phyloP scores from a whole-genome alignment of 2,113 vertebrate species.

The Misgurnus mizolepis region DNA sequence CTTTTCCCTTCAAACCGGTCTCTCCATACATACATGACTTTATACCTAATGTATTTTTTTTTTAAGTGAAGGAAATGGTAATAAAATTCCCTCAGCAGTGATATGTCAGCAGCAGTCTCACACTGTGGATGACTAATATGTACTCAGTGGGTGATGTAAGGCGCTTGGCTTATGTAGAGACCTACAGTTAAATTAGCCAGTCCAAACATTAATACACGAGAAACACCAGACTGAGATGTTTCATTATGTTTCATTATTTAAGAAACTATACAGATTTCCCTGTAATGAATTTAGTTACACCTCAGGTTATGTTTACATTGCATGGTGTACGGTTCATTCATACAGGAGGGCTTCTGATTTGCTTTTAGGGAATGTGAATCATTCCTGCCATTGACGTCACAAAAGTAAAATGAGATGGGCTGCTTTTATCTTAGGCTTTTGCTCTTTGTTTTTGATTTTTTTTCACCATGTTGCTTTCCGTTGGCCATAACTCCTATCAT shows the following conservation, averaged over 20 bases:
- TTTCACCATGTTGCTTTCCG: background rate
- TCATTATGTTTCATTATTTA: background rate
- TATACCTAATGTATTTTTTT: constrained; percentile 6
- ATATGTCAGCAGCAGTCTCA: constrained; percentile 31
- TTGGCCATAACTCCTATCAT: too few species aligned
- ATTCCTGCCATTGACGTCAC: background rate
- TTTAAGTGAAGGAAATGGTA: background rate
- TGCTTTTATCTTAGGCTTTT: background rate
- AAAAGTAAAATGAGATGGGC: background rate
- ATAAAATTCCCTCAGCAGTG: constrained; percentile 17
- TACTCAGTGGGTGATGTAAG: constrained; percentile 21
- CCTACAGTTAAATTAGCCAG: constrained; percentile 29
- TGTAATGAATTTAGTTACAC: background rate
- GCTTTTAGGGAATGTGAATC: constrained; percentile 8
- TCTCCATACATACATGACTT: background rate
- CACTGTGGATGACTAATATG: constrained; percentile 40
- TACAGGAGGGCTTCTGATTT: constrained; percentile 6
- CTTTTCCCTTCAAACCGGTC: too few species aligned
- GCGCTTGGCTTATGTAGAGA: constrained; percentile 6
- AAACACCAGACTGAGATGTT: background rate
- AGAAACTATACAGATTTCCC: background rate
- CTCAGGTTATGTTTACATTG: too few species aligned
- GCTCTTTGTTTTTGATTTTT: background rate
- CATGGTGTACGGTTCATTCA: too few species aligned
- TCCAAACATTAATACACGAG: background rate